Base-by-base conservation (phyloP, 2,888 invertebrate species). In the Sussaba pulchella region DNA sequence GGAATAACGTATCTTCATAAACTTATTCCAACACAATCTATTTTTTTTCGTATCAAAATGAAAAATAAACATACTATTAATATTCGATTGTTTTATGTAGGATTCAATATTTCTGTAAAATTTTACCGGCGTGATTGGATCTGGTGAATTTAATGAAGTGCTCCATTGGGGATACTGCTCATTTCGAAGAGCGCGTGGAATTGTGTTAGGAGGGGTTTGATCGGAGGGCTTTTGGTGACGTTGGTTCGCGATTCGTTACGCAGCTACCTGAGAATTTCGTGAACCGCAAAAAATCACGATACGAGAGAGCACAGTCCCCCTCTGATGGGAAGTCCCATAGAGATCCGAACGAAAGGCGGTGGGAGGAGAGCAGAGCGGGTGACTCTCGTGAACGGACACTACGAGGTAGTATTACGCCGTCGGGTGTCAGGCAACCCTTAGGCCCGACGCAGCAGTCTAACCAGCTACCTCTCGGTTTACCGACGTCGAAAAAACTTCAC, bases 381-480 rank as follows among this genome's bases (percentile, higher is more conserved):
- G 54, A 54, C 6, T 14, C 12, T 31, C 31, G 31, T 14, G 57
- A 36, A 17, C 17, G 36, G 31, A 14, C 31, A 57, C 57, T 36
- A 2, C 36, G 10, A 31, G 57, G 57, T 57, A 57, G 31, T 57
- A 26, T 57, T 57, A 57, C 57, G 31, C 31, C 31, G 14, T 57
- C 31, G 57, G 57, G 57, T 57, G 57, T 57, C 57, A 17, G 57
- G 57, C 57, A 57, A 57, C 57, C 57, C 57, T 57, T 57, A 57
- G 39, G 21, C 41, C 36, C 10, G n/a, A 36, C n/a, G n/a, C n/a
- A 41, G 21, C 4, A 45, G 64, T 47, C 47, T 47, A 43, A 43
- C 63, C 43, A 63, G 41, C 43, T 41, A 10, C 41, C 21, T 43
- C 26, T 64, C 47, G 45, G 31, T 64, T 26, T 5, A 17, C 45